Conservation (phyloP, 2,113 vertebrate genomes). For the Forbesichthys papilliferus region DNA sequence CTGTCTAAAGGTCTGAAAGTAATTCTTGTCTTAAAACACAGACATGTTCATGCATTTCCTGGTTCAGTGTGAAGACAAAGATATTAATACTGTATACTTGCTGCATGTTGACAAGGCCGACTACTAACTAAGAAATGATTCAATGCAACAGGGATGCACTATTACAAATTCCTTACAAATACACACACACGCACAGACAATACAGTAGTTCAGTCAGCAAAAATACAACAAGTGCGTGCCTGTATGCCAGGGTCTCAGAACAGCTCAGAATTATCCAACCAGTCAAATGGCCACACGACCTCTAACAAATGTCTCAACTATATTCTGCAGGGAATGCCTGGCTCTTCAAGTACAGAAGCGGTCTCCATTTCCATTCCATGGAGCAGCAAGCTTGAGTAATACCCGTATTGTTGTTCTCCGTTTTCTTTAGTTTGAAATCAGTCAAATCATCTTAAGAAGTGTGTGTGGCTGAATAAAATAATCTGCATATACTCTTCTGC, state of each 20-base stretch:
- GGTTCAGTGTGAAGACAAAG: conserved; percentile 29
- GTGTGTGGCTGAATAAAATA: too few relatives aligned
- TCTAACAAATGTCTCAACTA: background rate
- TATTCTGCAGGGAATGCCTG: too few relatives aligned
- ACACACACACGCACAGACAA: conserved; percentile 25
- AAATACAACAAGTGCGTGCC: conserved; percentile 29
- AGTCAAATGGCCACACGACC: conserved; percentile 29
- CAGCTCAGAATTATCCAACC: background rate
- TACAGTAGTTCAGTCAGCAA: conserved; percentile 39
- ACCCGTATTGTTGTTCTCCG: too few relatives aligned
- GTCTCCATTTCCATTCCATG: too few relatives aligned
- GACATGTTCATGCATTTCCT: too few relatives aligned
- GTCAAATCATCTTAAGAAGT: too few relatives aligned
- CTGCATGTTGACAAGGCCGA: conserved; percentile 50
- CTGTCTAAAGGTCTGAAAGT: too few relatives aligned
- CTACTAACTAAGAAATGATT: conserved; percentile 44
- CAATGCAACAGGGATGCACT: conserved; percentile 39
- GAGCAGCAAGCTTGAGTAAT: too few relatives aligned
- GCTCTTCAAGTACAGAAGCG: too few relatives aligned
- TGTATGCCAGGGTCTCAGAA: conserved; percentile 9
- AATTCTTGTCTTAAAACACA: too few relatives aligned
- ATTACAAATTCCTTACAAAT: conserved; percentile 36
- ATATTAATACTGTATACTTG: conserved; percentile 44
- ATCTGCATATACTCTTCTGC: too few relatives aligned
- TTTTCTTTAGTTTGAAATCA: too few relatives aligned